Evolutionary conservation across 2,113 vertebrate species (phyloP), one percentile per base, ranked within the genome.

Genomic region (Clarias macrocephalus): DNA sequence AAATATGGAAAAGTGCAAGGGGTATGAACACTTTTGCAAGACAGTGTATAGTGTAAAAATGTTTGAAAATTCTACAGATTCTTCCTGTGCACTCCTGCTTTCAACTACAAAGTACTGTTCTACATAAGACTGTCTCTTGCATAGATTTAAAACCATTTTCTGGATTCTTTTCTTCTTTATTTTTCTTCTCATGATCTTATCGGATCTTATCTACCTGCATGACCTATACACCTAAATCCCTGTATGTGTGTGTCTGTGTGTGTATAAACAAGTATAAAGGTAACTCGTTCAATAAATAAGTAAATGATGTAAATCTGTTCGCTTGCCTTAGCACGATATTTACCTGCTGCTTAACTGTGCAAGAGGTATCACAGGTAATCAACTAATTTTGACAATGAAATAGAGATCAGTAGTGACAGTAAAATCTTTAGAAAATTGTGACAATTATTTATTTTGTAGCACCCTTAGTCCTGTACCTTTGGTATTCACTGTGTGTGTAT

Each of bases 211-310:
- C 4, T 54, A 0, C 30, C 28, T 33, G 37, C 33, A 30, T 84
- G 85, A 73, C 52, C 65, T 72, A 66, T 54, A 70, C 70, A 25
- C 54, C 68, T 72, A 70, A 84, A 60, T 75, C 66, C 21, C 4
- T 25, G 11, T 81, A n/a, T 33, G 65, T 82, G 28, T 79, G 30
- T 77, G 68, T 80, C 63, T 57, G 57, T 72, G 30, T 85, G 33
- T 75, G 63, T 66, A 79, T 3, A 6, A 80, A 30, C 25, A 28
- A 16, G 33, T 59, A 73, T 54, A 54, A 76, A 79, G 76, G 60
- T 75, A 57, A 52, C 59, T 21, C 25, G 56, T 73, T 70, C 37
- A 77, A 11, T 3, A 52, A n/a, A 79, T 21, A 42, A 60, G 30
- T 82, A 23, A 76, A 18, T 42, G 3, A 70, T 18, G 48, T 33